Base-by-base conservation (phyloP, 2,797 vertebrate species). In the Betta splendens region DNA sequence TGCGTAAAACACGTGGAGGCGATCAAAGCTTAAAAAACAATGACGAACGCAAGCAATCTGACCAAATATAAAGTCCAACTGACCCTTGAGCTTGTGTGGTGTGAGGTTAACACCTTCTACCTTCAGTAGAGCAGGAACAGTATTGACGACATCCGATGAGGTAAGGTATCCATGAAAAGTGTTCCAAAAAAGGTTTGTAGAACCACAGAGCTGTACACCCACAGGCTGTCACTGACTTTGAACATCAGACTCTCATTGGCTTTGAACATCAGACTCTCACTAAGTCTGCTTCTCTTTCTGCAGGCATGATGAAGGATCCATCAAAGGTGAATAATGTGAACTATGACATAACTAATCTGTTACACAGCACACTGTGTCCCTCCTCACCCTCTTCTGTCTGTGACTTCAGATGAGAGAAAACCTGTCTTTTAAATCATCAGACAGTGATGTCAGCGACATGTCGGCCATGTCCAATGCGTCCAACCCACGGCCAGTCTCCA, bases 391-490 rank as follows among this genome's bases (percentile, higher is more conserved):
- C 8, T 29, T 63, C 35, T 47, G 8, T 64, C 8, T 53, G 44
- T 80, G 32, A 33, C 13, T 48, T 60, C 75, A 88, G 71, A 91
- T 94, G 83, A 91, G 89, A 64, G 95, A 97, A 89, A 95, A 91
- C 10, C 65, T 94, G 52, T 97, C 95, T 63, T 94, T 93, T 52
- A 97, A 93, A 76, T 97, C 95, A 1, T 97, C 95, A 7, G 95
- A 97, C 90, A 96, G 95, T 9, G 95, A 98, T 42, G 91, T 98
- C 71, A 98, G 95, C 35, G 94, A 98, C 7, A 89, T 94, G 66
- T 96, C 94, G 0, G 94, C 94, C 54, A 90, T 94, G 74, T 95
- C 95, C 10, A 94, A 91, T 0, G 90, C 94, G 5, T 96, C 95
- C 69, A 94, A 95, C 2, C 91, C 90, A 0, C 85, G 93, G 69